Percentiles rank a stretch among this genome's conserved stretches.
Evolutionary conservation across 2,113 vertebrate species (phyloP).

Genomic region (Plestiodon gilberti): DNA sequence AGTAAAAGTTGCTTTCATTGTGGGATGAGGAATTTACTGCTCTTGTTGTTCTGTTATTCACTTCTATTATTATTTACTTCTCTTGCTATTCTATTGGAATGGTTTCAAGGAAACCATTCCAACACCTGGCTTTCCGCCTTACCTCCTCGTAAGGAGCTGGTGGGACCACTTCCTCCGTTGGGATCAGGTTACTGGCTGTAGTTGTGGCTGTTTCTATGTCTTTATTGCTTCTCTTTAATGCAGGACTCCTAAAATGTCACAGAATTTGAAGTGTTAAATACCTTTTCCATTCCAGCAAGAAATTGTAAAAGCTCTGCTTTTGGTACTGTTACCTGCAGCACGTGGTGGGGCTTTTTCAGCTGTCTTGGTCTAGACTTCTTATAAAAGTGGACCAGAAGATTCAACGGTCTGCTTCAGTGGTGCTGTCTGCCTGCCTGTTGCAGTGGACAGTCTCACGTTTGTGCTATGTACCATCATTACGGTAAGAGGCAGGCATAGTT

Average conservation of each 20-base stretch:
- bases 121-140: background rate
- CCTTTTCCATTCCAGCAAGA: background rate
- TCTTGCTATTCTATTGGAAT: too few species aligned
- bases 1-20: background rate
- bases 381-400: constrained; percentile 24
- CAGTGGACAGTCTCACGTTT: background rate
- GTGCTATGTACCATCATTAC: background rate
- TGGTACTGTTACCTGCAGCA: accelerated
- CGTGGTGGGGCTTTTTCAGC: background rate
- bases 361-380: accelerated
- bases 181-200: accelerated
- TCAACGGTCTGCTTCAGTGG: background rate
- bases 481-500: background rate
- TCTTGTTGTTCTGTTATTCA: too few species aligned
- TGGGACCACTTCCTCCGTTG: accelerated
- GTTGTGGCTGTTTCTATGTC: background rate
- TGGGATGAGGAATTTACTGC: too few species aligned
- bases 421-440: background rate
- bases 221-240: accelerated
- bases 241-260: background rate
- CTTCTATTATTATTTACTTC: too few species aligned
- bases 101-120: background rate
- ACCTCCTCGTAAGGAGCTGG: constrained; percentile 55
- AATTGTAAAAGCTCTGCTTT: constrained; percentile 7
- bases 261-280: accelerated